Conservation (phyloP, 1,140 invertebrate species). For the Drosophila nannoptera region DNA sequence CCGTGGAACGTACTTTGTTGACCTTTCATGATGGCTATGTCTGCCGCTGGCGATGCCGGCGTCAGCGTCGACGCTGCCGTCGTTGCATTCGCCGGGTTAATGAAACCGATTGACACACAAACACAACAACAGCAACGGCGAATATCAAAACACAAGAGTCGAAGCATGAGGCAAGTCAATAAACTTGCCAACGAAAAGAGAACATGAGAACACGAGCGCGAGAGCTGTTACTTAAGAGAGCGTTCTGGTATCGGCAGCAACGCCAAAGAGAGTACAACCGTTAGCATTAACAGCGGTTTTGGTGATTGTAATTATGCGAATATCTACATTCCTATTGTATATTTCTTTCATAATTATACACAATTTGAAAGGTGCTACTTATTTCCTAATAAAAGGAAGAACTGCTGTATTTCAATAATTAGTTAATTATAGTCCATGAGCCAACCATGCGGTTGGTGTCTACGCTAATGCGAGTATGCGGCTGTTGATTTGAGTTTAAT, state of each 20-base stretch:
- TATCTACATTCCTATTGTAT: neutral
- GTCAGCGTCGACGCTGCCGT: conserved; percentile 22
- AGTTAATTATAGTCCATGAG: neutral
- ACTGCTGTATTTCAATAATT: neutral
- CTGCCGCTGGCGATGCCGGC: neutral
- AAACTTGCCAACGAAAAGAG: conserved; percentile 29
- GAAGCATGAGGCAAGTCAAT: conserved; percentile 17
- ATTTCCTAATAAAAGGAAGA: neutral
- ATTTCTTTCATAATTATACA: neutral
- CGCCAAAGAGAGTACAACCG: conserved; percentile 10
- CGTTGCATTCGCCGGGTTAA: conserved; percentile 71
- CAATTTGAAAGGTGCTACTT: conserved; percentile 7
- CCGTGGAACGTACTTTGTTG: conserved; percentile 53
- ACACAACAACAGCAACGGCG: conserved; percentile 50
- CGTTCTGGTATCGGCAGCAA: neutral
- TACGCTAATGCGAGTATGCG: neutral
- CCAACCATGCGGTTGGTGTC: conserved; percentile 9
- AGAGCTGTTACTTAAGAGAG: conserved; percentile 11
- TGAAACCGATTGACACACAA: conserved; percentile 79
- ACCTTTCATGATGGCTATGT: conserved; percentile 50
- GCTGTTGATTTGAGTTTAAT: neutral
- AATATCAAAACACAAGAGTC: conserved; percentile 35
- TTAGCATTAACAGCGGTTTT: neutral
- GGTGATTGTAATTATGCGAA: neutral
- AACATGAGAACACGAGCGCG: conserved; percentile 3